Conservation (phyloP, 2,888 invertebrate genomes). For the Plagodis pulveraria region DNA sequence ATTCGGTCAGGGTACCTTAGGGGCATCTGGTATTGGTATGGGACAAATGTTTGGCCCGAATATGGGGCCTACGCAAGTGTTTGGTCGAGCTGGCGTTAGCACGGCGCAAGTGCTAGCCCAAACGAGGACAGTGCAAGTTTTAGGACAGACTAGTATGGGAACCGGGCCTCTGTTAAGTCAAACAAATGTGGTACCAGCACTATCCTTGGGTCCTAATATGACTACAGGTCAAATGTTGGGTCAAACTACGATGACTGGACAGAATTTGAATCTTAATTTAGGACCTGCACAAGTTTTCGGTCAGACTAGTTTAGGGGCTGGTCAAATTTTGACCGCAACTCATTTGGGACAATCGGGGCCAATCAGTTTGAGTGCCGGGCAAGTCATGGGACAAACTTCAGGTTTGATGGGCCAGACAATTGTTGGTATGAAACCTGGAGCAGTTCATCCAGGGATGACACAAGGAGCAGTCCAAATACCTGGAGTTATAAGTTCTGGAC, state of each 20-base stretch:
- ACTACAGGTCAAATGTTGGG: constrained; percentile 3
- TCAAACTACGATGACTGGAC: constrained; percentile 1
- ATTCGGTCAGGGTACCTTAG: constrained; percentile 7
- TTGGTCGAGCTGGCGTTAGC: constrained; percentile 7
- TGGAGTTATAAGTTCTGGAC: constrained; percentile 7
- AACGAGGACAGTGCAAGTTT: constrained; percentile 18
- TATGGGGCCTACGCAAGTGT: constrained; percentile 5
- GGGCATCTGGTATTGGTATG: constrained; percentile 3
- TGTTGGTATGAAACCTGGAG: not conserved
- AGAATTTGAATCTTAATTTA: constrained; percentile 7
- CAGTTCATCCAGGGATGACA: constrained; percentile 2
- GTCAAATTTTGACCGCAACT: constrained; percentile 13
- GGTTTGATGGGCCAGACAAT: constrained; percentile 3
- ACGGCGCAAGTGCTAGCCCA: constrained; percentile 17
- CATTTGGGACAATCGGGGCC: constrained; percentile 8
- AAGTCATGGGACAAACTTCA: not conserved
- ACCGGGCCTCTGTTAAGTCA: constrained; percentile 15
- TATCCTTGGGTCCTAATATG: constrained; percentile 3
- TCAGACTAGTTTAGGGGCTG: constrained; percentile 7
- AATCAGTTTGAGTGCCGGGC: constrained; percentile 1
- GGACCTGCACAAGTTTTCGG: constrained; percentile 6
- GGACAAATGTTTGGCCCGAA: constrained; percentile 11
- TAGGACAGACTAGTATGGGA: constrained; percentile 6
- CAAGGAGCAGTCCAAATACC: constrained; percentile 12
- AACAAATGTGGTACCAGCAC: constrained; percentile 11